Conservation (phyloP, 30 jellyfish, hydroid and myxozoan species). For the Catostylus mosaicus region DNA sequence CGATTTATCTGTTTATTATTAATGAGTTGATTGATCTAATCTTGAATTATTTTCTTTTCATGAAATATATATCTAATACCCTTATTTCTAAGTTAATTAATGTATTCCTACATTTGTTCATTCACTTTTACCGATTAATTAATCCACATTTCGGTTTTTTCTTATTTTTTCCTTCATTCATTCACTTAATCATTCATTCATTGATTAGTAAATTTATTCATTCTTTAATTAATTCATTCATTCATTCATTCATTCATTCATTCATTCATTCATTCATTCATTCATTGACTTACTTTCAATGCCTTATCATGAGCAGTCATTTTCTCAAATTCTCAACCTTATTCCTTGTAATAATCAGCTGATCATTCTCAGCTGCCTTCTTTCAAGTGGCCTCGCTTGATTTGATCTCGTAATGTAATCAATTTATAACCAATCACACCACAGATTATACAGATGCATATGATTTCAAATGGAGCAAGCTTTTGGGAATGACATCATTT, state of each 20-base stretch:
- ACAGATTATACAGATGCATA: conserved; percentile 28
- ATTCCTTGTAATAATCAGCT: too few species aligned
- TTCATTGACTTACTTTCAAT: background rate
- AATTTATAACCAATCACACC: background rate
- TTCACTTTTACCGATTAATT: too few species aligned
- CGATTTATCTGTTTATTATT: too few species aligned
- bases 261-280: background rate
- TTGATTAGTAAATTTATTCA: background rate
- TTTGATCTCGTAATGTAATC: too few species aligned
- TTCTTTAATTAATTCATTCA: background rate
- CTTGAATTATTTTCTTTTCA: too few species aligned
- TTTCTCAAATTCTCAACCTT: background rate
- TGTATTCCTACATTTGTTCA: too few species aligned
- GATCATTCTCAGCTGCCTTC: too few species aligned
- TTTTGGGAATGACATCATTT: conserved; percentile 36
- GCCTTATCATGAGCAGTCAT: background rate
- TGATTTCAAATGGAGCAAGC: conserved; percentile 58
- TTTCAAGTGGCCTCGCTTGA: too few species aligned
- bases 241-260: background rate
- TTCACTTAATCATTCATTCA: conserved; percentile 1
- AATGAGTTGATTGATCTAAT: too few species aligned
- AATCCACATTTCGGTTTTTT: too few species aligned
- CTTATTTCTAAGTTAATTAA: too few species aligned
- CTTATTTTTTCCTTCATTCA: background rate
- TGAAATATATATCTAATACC: too few species aligned